Evolutionary conservation across 2,888 invertebrate genomes (phyloP), one percentile per base, ranked within the genome.

Genomic region (Gordius sp.): DNA sequence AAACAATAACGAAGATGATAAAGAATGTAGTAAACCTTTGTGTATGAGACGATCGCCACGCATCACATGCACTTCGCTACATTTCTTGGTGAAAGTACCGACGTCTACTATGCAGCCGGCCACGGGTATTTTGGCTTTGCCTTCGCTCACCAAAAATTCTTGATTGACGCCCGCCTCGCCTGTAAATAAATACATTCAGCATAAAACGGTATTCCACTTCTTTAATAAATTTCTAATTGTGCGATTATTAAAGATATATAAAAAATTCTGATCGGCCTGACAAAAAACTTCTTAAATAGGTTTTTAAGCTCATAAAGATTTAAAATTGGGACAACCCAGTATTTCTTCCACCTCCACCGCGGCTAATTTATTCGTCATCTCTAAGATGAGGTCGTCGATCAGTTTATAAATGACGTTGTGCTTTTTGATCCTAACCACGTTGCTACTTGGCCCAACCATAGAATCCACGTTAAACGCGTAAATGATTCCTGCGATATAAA

Each of bases 331-430:
- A 61, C 67, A 67, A 78, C 84, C 85, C 57, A 82, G 60, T 28
- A 79, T 62, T 64, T 84, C 81, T 67, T 87, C 83, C 8, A 77
- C 76, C 62, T 79, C 76, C 54, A 75, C 66, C 26, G 72, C 66
- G 0, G 86, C 85, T 63, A 93, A 73, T 64, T 75, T 72, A 1
- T 69, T 69, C 63, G 75, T 79, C 57, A 97, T 75, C 69, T 82
- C 80, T 1, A 63, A 59, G 65, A 81, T 82, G 0, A 97, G 68
- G 66, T 86, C 81, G 63, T 91, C 87, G 18, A 97, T 77, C 60
- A 93, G 71, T 61, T 81, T 78, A 70, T 97, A 97, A 63, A 97
- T 93, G 27, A 97, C 78, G 69, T 89, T 87, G 68, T 79, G 79
- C 47, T 74, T 68, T 64, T 77, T 77, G 28, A 91, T 70, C 0